Evolutionary conservation across 2,797 vertebrate species (phyloP).

Genomic region (Crenichthys baileyi): DNA sequence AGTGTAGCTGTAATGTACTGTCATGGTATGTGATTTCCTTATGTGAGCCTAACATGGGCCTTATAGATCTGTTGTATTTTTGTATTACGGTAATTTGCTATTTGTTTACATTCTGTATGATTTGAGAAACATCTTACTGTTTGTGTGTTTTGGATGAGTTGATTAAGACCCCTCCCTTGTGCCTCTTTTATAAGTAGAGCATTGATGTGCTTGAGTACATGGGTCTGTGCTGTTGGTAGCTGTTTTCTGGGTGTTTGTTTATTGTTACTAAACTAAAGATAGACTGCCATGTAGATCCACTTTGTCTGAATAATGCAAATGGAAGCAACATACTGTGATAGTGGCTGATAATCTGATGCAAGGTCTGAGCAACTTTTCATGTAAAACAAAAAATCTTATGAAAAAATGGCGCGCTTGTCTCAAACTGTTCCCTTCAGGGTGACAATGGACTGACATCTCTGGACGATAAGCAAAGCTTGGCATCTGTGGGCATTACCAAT

Average conservation of each 20-base stretch:
- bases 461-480: conserved; percentile 66
- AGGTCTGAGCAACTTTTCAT: conserved; percentile 64
- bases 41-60: conserved; percentile 81
- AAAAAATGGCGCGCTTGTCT: conserved; percentile 48
- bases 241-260: conserved; percentile 83
- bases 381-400: conserved; percentile 1
- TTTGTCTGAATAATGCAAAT: conserved; percentile 76
- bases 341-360: conserved; percentile 75
- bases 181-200: conserved; percentile 85
- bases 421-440: conserved; percentile 67
- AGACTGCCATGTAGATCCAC: conserved; percentile 80
- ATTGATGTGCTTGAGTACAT: conserved; percentile 84
- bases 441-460: conserved; percentile 66
- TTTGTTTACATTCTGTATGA: conserved; percentile 85
- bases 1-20: conserved; percentile 81
- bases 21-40: conserved; percentile 77
- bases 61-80: conserved; percentile 92
- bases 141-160: conserved; percentile 80
- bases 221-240: conserved; percentile 80
- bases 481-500: conserved; percentile 60
- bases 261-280: conserved; percentile 78
- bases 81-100: conserved; percentile 89
- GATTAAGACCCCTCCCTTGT: conserved; percentile 80
- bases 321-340: conserved; percentile 78
- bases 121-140: conserved; percentile 80